Evolutionary conservation across 2,797 vertebrate species (phyloP).

Genomic region (Hirundo rustica): DNA sequence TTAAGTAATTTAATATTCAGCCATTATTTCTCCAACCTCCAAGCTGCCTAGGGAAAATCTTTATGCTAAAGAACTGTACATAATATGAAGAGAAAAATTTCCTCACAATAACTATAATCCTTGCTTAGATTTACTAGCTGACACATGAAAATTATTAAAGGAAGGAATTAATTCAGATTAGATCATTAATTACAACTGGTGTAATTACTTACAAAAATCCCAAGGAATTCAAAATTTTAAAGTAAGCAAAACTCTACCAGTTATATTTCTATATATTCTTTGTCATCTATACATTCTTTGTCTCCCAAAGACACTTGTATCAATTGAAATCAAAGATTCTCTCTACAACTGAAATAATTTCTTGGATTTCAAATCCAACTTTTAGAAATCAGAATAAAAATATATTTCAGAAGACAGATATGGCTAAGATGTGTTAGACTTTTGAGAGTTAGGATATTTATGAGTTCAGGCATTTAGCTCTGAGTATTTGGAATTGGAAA

Average conservation of each 20-base stretch:
- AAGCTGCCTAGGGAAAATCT: background rate
- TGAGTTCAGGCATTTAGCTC: background rate
- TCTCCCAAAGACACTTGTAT: background rate
- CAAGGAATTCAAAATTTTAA: background rate
- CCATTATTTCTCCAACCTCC: background rate
- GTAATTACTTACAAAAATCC: background rate
- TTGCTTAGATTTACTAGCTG: background rate
- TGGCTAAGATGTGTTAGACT: background rate
- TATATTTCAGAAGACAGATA: background rate
- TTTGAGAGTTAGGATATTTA: background rate
- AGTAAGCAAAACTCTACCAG: background rate
- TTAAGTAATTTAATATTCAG: background rate
- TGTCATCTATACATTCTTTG: background rate
- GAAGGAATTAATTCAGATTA: background rate
- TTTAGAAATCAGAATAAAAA: background rate
- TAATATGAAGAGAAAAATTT: background rate
- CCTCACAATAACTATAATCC: background rate
- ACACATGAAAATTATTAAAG: background rate
- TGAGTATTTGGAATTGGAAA: background rate
- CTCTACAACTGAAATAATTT: background rate
- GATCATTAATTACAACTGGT: background rate
- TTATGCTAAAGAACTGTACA: background rate
- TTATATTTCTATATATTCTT: background rate
- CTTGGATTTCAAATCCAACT: fast-evolving
- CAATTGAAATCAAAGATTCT: background rate